Percentiles rank a stretch among this genome's conserved stretches.
Evolutionary conservation across 2,888 invertebrate genomes (phyloP).

Genomic region (Eupeodes latifasciatus): DNA sequence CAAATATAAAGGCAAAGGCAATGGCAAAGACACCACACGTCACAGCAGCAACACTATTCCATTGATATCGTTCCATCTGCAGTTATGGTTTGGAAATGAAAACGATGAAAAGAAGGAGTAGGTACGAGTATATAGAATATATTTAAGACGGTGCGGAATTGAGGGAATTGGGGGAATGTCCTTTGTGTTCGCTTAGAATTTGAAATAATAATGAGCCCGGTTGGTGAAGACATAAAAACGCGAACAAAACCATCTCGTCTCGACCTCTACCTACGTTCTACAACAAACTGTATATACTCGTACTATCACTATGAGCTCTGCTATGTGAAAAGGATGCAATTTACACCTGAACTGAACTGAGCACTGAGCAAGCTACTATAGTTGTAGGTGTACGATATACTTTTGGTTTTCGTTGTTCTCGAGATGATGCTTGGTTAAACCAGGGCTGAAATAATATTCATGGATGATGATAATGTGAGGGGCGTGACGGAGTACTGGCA

Average conservation of each 20-base stretch:
- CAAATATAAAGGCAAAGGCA: neutral
- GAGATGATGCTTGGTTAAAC: constrained; percentile 6
- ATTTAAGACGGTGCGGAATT: no score
- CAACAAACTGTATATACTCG: neutral
- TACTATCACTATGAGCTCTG: neutral
- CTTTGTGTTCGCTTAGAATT: constrained; percentile 72
- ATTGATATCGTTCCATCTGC: constrained; percentile 42
- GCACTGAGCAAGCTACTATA: constrained; percentile 60
- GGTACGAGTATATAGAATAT: no score
- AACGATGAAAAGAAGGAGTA: neutral
- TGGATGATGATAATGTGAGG: neutral
- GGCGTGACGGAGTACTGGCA: neutral
- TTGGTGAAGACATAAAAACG: constrained; percentile 71
- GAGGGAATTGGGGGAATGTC: constrained; percentile 16
- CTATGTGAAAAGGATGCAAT: constrained; percentile 71
- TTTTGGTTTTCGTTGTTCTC: neutral
- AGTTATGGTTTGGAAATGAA: constrained; percentile 8
- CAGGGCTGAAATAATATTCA: constrained; percentile 13
- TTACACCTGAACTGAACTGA: constrained; percentile 69
- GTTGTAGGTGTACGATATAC: no score
- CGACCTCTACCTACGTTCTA: constrained; percentile 31
- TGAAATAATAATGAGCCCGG: constrained; percentile 75
- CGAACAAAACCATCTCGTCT: constrained; percentile 43
- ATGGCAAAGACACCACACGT: constrained; percentile 61
- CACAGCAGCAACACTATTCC: constrained; percentile 48